A percentile compares a stretch with the other conserved stretches of the same genome.
phyloP scores from a whole-genome alignment of 2,888 invertebrate species.

The Oscheius onirici region DNA sequence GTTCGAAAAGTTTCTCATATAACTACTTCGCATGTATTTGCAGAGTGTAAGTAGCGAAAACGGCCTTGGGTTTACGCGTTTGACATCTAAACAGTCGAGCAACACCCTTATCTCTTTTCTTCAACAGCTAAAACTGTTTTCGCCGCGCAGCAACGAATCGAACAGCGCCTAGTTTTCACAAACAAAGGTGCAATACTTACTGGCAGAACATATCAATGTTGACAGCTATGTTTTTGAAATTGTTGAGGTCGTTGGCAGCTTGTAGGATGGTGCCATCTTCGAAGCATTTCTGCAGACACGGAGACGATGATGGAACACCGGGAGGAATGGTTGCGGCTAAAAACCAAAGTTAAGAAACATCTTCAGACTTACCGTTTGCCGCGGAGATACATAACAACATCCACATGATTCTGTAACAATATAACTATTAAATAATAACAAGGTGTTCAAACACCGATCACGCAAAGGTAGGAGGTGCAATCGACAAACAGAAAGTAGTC shows the following conservation, averaged over 20 bases:
- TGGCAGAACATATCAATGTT: conserved; percentile 31
- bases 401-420: conserved; percentile 22
- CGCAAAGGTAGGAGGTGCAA: background rate
- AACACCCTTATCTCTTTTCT: background rate
- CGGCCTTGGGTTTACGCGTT: conserved; percentile 26
- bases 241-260: conserved; percentile 30
- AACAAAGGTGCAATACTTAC: conserved; percentile 5
- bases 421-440: background rate
- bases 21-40: conserved; percentile 19
- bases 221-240: conserved; percentile 25
- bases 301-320: background rate
- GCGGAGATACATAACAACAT: background rate
- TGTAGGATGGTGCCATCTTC: conserved; percentile 22
- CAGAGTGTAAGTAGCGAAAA: conserved; percentile 23
- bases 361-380: conserved; percentile 8
- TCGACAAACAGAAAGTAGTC: background rate
- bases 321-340: conserved; percentile 28
- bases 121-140: conserved; percentile 3
- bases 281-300: conserved; percentile 26
- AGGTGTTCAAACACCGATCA: background rate
- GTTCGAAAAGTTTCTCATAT: background rate
- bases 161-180: background rate
- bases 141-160: background rate
- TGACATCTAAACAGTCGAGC: background rate
- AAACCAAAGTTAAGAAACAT: background rate